A percentile compares a stretch with the other conserved stretches of the same genome.
Evolutionary conservation across 2,888 invertebrate genomes (phyloP).

Genomic region (Oxyteleia sp.): DNA sequence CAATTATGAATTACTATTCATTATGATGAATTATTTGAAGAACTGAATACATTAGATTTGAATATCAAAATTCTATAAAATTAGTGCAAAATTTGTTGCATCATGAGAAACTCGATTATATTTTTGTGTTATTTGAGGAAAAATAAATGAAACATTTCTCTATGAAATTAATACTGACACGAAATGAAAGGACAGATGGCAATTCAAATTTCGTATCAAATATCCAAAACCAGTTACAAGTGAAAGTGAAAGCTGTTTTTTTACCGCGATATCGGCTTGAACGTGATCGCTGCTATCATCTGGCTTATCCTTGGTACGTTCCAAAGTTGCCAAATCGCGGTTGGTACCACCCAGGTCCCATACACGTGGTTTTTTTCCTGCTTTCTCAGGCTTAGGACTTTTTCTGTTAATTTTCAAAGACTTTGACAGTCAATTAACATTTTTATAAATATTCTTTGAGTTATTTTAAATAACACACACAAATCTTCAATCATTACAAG

Average conservation of each 20-base stretch:
- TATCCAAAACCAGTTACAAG: slow-evolving; percentile 15
- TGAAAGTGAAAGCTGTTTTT: slow-evolving; percentile 63
- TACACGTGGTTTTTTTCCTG: slow-evolving; percentile 95
- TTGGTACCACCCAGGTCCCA: slow-evolving; percentile 95
- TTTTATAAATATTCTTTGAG: no score
- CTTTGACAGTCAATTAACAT: no score
- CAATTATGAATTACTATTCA: no score
- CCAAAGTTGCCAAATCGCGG: slow-evolving; percentile 93
- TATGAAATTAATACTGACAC: slow-evolving; percentile 5
- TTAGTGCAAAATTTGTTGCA: no score
- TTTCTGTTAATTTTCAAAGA: slow-evolving; percentile 85
- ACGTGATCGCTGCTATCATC: slow-evolving; percentile 89
- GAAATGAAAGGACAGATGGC: slow-evolving; percentile 27
- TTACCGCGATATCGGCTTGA: slow-evolving; percentile 91
- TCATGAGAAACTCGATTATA: no score
- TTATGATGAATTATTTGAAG: no score
- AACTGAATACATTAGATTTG: no score
- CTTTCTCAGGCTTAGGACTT: slow-evolving; percentile 90
- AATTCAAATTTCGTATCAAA: slow-evolving; percentile 23
- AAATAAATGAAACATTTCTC: neutral
- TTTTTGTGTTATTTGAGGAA: no score
- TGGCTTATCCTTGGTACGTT: slow-evolving; percentile 93
- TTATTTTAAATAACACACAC: no score
- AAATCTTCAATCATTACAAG: no score
- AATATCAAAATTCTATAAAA: no score